Conservation (phyloP, 1,140 invertebrate genomes). For the Caligus rogercresseyi region DNA sequence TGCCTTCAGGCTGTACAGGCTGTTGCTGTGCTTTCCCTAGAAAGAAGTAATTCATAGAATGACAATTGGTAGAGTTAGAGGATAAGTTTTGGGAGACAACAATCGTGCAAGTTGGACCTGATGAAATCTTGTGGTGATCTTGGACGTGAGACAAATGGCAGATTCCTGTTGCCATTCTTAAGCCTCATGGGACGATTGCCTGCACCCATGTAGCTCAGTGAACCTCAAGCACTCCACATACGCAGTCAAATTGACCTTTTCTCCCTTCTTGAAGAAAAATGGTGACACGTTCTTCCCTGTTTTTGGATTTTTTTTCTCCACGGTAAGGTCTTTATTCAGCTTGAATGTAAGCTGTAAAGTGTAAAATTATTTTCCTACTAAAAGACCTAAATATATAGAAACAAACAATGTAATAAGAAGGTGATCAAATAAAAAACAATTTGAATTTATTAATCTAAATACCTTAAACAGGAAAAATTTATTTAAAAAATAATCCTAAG, state of each 20-base stretch:
- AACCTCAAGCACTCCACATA: not conserved
- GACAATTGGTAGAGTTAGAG: not conserved
- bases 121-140: not conserved
- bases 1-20: not conserved
- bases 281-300: not conserved
- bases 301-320: no score
- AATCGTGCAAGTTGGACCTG: not conserved
- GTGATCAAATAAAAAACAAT: no score
- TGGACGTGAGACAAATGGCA: not conserved
- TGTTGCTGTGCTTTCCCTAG: not conserved
- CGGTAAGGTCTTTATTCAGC: no score
- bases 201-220: not conserved
- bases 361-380: no score
- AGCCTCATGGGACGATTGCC: not conserved
- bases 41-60: not conserved
- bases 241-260: not conserved
- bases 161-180: not conserved
- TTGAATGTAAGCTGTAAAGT: no score
- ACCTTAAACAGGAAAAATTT: no score
- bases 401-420: no score
- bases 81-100: not conserved
- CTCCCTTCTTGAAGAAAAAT: not conserved
- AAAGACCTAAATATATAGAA: no score
- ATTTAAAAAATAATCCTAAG: no score
- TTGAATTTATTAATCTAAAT: no score